Conservation (phyloP, 2,888 invertebrate genomes). For the Habrosyne pyritoides region DNA sequence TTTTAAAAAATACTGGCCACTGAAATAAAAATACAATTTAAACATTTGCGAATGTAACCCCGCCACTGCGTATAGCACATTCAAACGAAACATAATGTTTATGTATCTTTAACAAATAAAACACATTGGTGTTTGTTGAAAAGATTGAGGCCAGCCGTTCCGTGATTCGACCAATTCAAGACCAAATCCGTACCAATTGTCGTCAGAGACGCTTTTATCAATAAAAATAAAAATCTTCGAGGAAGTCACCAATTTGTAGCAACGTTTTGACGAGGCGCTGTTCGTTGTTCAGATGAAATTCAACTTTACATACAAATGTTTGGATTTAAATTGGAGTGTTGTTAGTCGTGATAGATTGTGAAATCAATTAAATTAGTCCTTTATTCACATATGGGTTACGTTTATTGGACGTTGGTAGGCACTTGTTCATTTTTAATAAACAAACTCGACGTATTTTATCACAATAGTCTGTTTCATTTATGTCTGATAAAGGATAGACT, state of each 20-base stretch:
- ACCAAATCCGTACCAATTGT: slow-evolving; percentile 78
- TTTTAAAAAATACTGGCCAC: background rate
- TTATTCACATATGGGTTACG: slow-evolving; percentile 44
- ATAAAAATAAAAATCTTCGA: slow-evolving; percentile 79
- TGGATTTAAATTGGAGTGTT: slow-evolving; percentile 16
- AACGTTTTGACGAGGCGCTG: slow-evolving; percentile 38
- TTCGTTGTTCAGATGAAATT: slow-evolving; percentile 21
- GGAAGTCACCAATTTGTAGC: slow-evolving; percentile 77
- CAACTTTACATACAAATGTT: slow-evolving; percentile 24
- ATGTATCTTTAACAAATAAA: background rate
- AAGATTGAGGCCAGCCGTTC: slow-evolving; percentile 34
- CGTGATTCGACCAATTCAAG: slow-evolving; percentile 68
- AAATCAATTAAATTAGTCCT: slow-evolving; percentile 68
- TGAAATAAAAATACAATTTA: background rate
- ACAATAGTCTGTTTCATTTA: background rate
- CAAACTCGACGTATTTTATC: background rate
- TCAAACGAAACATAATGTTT: background rate
- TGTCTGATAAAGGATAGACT: background rate
- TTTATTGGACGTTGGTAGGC: slow-evolving; percentile 37
- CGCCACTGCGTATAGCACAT: background rate
- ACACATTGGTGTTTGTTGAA: slow-evolving; percentile 3
- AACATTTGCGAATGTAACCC: background rate
- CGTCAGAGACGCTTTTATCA: slow-evolving; percentile 73
- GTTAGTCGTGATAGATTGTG: slow-evolving; percentile 50
- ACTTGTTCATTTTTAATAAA: slow-evolving; percentile 25